Evolutionary conservation across 2,888 invertebrate genomes (phyloP).

Genomic region (Drosophila neotestacea): DNA sequence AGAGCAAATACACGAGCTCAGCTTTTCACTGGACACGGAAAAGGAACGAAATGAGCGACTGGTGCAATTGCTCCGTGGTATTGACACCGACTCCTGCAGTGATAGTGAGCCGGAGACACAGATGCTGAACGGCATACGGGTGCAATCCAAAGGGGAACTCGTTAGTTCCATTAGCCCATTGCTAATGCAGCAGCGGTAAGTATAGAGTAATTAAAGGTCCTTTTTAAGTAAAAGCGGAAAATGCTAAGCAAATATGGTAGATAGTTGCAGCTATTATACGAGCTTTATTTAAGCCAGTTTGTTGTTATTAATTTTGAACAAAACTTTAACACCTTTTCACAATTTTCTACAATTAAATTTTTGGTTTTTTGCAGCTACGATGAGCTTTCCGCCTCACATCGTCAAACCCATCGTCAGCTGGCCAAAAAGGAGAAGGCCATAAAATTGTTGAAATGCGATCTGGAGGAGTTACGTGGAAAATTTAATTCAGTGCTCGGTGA

Average conservation of each 20-base stretch:
- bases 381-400: slow-evolving; percentile 77
- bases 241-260: no score
- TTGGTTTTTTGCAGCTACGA: slow-evolving; percentile 69
- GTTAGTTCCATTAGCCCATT: slow-evolving; percentile 79
- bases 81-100: slow-evolving; percentile 68
- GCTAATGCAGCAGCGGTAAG: slow-evolving; percentile 81
- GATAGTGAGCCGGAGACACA: slow-evolving; percentile 56
- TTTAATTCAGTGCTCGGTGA: slow-evolving; percentile 75
- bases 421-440: slow-evolving; percentile 77
- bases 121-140: slow-evolving; percentile 26
- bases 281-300: no score
- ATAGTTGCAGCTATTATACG: no score
- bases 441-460: slow-evolving; percentile 65
- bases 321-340: no score
- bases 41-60: slow-evolving; percentile 79
- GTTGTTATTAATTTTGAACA: no score
- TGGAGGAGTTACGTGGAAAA: slow-evolving; percentile 74
- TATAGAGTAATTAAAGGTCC: no score
- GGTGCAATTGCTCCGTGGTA: slow-evolving; percentile 76
- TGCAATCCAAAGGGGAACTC: slow-evolving; percentile 40
- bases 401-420: slow-evolving; percentile 76
- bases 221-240: no score
- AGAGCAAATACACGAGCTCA: slow-evolving; percentile 72
- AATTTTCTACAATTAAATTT: no score
- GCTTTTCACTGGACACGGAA: slow-evolving; percentile 75